Conservation (phyloP, 2,113 vertebrate genomes). For the Notarius lentiginosus region DNA sequence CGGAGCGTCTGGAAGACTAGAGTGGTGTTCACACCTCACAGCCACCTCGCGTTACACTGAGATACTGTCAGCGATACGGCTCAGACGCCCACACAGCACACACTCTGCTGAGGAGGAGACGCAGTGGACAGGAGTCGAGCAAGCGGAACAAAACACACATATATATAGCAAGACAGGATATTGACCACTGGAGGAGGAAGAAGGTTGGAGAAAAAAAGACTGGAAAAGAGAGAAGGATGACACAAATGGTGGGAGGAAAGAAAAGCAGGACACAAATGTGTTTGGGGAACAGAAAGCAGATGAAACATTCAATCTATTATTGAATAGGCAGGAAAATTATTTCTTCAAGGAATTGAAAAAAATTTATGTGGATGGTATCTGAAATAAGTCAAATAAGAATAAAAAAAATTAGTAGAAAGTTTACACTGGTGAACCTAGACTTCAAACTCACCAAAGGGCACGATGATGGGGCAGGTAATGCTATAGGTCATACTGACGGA, state of each 20-base stretch:
- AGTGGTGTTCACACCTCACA: constrained; percentile 57
- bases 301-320: background rate
- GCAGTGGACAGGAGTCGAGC: constrained; percentile 41
- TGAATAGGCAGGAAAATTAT: background rate
- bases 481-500: constrained; percentile 94
- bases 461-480: constrained; percentile 93
- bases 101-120: constrained; percentile 31
- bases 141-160: constrained; percentile 8
- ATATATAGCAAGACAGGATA: constrained; percentile 21
- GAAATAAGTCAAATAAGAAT: too few relatives aligned
- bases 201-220: background rate
- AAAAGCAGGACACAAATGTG: background rate
- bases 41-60: constrained; percentile 38
- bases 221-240: background rate
- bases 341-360: background rate
- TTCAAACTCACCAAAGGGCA: constrained; percentile 86
- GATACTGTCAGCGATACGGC: constrained; percentile 50
- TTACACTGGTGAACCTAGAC: background rate
- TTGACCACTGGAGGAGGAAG: background rate
- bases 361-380: background rate
- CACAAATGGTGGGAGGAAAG: background rate
- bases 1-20: constrained; percentile 67
- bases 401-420: background rate
- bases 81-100: constrained; percentile 56
- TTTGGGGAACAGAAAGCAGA: constrained; percentile 6